These are phyloP conservation scores for Masticophis lateralis DNA, from an alignment of 2,797 vertebrate species.

Conservation along the genomic window DNA sequence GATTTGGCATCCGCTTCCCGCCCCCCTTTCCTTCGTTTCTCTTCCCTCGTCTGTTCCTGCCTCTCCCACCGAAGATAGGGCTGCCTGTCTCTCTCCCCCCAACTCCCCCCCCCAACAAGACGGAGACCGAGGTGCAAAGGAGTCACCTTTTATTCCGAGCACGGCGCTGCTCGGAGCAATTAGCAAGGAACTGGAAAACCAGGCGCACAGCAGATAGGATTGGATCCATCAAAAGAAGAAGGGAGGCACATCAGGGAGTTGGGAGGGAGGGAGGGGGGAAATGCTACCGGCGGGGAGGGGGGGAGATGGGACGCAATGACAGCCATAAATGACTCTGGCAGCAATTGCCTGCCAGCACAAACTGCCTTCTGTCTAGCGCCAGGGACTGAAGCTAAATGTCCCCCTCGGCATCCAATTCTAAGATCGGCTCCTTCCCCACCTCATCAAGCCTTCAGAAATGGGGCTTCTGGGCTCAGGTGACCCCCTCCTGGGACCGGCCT, in stretches of 20 bases:
- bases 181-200: constrained; percentile 64
- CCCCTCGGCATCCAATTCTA: not conserved
- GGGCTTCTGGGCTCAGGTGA: not conserved
- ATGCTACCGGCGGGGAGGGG: constrained; percentile 33
- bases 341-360: constrained; percentile 40
- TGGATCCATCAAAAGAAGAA: constrained; percentile 42
- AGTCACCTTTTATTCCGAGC: constrained; percentile 58
- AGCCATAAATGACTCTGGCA: not conserved
- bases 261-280: constrained; percentile 42
- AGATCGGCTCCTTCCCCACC: constrained; percentile 27
- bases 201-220: constrained; percentile 57
- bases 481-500: rapidly evolving
- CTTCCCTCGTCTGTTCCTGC: constrained; percentile 47
- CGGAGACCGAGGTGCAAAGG: constrained; percentile 46
- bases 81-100: constrained; percentile 26
- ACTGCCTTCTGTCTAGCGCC: constrained; percentile 3
- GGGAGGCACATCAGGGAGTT: constrained; percentile 52
- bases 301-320: constrained; percentile 12
- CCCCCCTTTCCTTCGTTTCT: constrained; percentile 22
- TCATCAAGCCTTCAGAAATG: constrained; percentile 17
- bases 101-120: constrained; percentile 28
- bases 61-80: not conserved
- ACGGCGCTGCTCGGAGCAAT: constrained; percentile 60
- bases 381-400: constrained; percentile 21
- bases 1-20: constrained; percentile 48